phyloP scores from a whole-genome alignment of 2,797 vertebrate species.

The Gadopsis marmoratus region DNA sequence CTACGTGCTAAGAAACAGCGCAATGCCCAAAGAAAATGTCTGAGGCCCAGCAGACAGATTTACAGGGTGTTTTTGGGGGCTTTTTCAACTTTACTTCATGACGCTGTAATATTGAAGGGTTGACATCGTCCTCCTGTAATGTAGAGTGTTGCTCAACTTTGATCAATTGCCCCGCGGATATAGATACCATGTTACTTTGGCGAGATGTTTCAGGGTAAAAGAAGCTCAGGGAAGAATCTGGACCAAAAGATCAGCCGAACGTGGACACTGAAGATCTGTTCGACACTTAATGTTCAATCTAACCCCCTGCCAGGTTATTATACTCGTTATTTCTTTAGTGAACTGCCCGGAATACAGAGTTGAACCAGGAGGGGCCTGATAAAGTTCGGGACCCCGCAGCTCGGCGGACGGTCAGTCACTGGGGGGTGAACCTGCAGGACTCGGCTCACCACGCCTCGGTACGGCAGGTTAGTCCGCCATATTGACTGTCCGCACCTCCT shows the following conservation, averaged over 20 bases:
- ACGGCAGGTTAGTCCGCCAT: slow-evolving; percentile 76
- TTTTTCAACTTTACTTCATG: background rate
- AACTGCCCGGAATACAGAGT: slow-evolving; percentile 14
- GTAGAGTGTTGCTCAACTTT: background rate
- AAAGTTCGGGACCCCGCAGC: slow-evolving; percentile 32
- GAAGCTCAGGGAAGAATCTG: background rate
- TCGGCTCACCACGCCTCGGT: slow-evolving; percentile 71
- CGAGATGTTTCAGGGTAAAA: background rate
- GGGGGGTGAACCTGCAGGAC: slow-evolving; percentile 63
- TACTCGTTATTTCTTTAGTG: background rate
- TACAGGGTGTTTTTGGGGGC: too few species aligned
- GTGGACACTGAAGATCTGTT: background rate
- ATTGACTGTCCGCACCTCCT: slow-evolving; percentile 68
- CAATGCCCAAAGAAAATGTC: background rate
- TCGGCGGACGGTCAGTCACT: slow-evolving; percentile 44
- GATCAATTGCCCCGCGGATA: background rate
- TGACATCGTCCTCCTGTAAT: background rate
- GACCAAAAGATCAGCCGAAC: background rate
- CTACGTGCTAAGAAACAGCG: too few species aligned
- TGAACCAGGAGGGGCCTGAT: slow-evolving; percentile 11
- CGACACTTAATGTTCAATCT: background rate
- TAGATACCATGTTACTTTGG: background rate
- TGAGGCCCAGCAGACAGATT: too few species aligned
- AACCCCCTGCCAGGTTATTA: too few species aligned
- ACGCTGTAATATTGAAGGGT: background rate